Evolutionary conservation across 2,888 invertebrate species (phyloP), one percentile per base, ranked within the genome.

Genomic region (Cyrtodaria siliqua): DNA sequence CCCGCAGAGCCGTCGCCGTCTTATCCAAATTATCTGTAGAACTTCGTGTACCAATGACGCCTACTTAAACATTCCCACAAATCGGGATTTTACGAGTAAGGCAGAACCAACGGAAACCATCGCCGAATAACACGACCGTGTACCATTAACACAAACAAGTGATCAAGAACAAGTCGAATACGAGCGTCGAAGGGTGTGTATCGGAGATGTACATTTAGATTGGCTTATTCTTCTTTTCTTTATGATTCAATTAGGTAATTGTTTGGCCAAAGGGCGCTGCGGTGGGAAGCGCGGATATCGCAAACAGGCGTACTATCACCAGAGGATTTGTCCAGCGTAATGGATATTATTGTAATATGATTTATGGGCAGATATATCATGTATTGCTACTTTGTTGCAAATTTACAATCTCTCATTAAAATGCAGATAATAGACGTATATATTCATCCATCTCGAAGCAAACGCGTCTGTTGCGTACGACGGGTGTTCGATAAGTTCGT

Each of bases 241-340:
- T 44, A 44, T 44, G 44, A 44, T 20, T 44, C 44, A 44, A 44
- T 20, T 20, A 20, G 16, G 20, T 44, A 44, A 44, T 44, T 44
- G 20, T 16, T 44, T n/a, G 44, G 44, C 44, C 44, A 18, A 20
- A 16, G 44, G 44, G 44, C n/a, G 9, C n/a, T 44, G 44, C 6
- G 16, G 44, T 33, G 4, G 12, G 4, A 33, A n/a, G 33, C 33
- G 12, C 33, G 6, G 33, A 33, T 33, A 33, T 33, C 33, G 33
- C 12, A 8, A 33, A 33, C 33, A 12, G 33, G 4, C 33, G 6
- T 12, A 12, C 4, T 8, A 4, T 33, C 12, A 12, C 4, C 33
- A 4, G 33, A 33, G 4, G 6, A 33, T 33, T 33, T 33, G 33
- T 33, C 33, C 33, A 33, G 33, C 12, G 33, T 33, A 33, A 33